phyloP scores from a whole-genome alignment of 2,113 vertebrate genomes.

The Hippoglossus stenolepis region DNA sequence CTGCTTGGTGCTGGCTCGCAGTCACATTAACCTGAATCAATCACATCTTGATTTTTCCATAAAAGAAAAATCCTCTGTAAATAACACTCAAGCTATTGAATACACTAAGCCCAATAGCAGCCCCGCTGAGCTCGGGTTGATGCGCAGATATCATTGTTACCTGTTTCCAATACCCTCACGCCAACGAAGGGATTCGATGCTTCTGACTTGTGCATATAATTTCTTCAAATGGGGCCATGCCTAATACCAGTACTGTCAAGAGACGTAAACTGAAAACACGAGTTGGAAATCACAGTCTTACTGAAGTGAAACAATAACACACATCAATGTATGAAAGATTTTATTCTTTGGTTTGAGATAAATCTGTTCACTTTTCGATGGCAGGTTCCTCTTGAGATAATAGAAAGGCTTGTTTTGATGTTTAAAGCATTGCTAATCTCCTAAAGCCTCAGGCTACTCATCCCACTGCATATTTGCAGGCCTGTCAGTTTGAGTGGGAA shows the following conservation, averaged over 20 bases:
- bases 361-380: conserved; percentile 61
- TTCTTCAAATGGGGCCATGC: conserved; percentile 55
- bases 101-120: conserved; percentile 59
- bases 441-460: conserved; percentile 72
- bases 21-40: conserved; percentile 88
- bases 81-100: conserved; percentile 77
- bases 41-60: conserved; percentile 87
- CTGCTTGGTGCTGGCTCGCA: conserved; percentile 75
- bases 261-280: conserved; percentile 20
- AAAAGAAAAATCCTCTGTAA: conserved; percentile 83
- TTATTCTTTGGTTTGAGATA: conserved; percentile 56
- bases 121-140: conserved; percentile 56
- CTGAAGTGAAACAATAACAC: conserved; percentile 70
- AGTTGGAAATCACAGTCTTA: conserved; percentile 52
- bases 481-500: conserved; percentile 76
- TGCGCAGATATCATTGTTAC: conserved; percentile 65
- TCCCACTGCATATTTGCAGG: conserved; percentile 74
- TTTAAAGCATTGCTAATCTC: conserved; percentile 78
- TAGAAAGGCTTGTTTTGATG: conserved; percentile 75
- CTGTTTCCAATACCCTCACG: conserved; percentile 66
- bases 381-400: conserved; percentile 69
- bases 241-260: conserved; percentile 65
- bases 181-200: conserved; percentile 62
- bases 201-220: conserved; percentile 62
- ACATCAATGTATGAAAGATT: conserved; percentile 58